Base-by-base conservation (phyloP, 2,797 vertebrate species). In the Triplophysa bombifrons region DNA sequence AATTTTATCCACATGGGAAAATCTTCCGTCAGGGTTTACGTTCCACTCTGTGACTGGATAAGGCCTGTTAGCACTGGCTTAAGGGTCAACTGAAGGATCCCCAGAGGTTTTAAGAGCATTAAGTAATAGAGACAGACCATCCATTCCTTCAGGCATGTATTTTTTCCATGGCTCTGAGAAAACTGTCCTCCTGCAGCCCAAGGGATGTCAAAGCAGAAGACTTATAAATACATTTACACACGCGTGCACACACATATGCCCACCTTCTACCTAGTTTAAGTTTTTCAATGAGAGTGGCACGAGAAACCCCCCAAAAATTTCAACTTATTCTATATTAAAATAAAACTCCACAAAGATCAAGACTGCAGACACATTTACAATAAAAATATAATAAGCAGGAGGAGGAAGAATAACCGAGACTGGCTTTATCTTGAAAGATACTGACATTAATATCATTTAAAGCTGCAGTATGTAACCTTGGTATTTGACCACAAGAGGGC, bases 191-290 rank as follows among this genome's bases (percentile, higher is more conserved):
- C 27, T 20, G 51, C 27, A 0, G 25, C 77, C 73, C 78, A 60
- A 3, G 46, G 66, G 44, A 63, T 58, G 25, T 3, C 14, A 55
- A 61, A 41, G 51, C 61, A 41, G 16, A 71, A 60, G 16, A 72
- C 53, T 60, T 67, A 48, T 55, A 70, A 48, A 70, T 27, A 60
- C 38, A 75, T 78, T 75, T 83, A 64, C 76, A 72, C 60, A 60
- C 58, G 70, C 67, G 66, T 66, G 71, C 64, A 66, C 20, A 55
- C 76, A 70, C 63, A 56, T 27, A n/a, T 50, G 48, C 50, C 41
- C 9, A 41, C 1, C 64, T 66, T 14, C 46, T 75, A 3, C 34
- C 19, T 41, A n/a, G 9, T 41, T 41, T 55, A 51, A 83, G 63
- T 19, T 60, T 72, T 75, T 30, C 72, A 71, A 63, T 51, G 25